Evolutionary conservation across 2,113 vertebrate species (phyloP).

Genomic region (Rhinogobius similis): DNA sequence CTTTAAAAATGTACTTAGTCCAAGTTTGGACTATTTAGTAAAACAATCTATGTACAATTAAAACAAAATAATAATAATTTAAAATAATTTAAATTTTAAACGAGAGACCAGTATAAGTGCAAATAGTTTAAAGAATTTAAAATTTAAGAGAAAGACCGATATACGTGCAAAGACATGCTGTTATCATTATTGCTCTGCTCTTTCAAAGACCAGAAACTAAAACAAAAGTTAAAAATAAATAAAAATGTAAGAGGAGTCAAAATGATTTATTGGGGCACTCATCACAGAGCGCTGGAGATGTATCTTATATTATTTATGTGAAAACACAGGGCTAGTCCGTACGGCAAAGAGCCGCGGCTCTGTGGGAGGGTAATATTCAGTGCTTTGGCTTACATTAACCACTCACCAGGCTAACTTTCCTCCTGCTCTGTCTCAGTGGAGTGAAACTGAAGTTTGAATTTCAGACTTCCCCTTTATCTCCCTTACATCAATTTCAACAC

Average conservation of each 20-base stretch:
- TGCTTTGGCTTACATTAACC: slow-evolving; percentile 77
- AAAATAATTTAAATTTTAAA: neutral
- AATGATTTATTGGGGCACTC: slow-evolving; percentile 68
- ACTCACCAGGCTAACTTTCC: slow-evolving; percentile 74
- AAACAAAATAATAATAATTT: neutral
- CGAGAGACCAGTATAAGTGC: neutral
- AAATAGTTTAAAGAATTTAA: too few relatives aligned
- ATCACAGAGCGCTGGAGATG: slow-evolving; percentile 43
- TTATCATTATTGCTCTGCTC: neutral
- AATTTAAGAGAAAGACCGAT: neutral
- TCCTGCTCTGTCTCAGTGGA: slow-evolving; percentile 74
- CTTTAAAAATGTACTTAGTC: neutral
- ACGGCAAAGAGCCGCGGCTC: slow-evolving; percentile 62
- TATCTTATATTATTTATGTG: slow-evolving; percentile 64
- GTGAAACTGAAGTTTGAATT: slow-evolving; percentile 76
- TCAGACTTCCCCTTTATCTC: slow-evolving; percentile 77
- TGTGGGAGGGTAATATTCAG: slow-evolving; percentile 77
- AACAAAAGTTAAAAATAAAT: slow-evolving; percentile 29
- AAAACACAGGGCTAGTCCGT: slow-evolving; percentile 62
- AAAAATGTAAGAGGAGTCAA: slow-evolving; percentile 46
- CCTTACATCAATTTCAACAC: slow-evolving; percentile 74
- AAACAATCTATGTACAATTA: neutral
- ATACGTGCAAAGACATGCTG: neutral
- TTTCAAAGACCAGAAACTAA: neutral
- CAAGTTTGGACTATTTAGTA: neutral